Conservation (phyloP, 2,113 vertebrate species). For the Siphamia tubifer region DNA sequence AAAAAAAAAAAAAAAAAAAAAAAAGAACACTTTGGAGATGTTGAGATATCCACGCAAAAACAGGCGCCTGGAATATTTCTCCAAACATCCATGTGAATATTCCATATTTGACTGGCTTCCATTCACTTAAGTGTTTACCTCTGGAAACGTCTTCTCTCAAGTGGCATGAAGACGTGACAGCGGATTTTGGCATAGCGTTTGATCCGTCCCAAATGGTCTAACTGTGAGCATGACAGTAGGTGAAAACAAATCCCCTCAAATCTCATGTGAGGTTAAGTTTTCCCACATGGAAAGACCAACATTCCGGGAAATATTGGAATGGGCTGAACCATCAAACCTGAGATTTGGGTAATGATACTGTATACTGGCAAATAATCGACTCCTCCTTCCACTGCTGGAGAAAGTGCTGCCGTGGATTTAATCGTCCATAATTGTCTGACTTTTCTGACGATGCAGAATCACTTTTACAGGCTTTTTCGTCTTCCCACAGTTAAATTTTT, state of each 20-base stretch:
- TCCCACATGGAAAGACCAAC: conserved; percentile 47
- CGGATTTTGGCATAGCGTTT: conserved; percentile 2
- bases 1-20: too few species aligned
- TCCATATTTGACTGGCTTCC: conserved; percentile 28
- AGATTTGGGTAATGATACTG: conserved; percentile 17
- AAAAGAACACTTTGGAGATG: conserved; percentile 46
- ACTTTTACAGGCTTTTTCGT: conserved; percentile 19
- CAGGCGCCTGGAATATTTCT: conserved; percentile 17
- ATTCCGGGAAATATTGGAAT: conserved; percentile 38
- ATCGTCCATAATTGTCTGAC: conserved; percentile 12
- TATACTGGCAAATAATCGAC: not conserved
- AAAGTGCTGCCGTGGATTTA: conserved; percentile 2
- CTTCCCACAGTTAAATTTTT: conserved; percentile 28
- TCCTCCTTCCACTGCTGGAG: conserved; percentile 25
- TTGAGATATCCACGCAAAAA: conserved; percentile 37
- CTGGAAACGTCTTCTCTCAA: conserved; percentile 35
- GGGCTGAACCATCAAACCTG: conserved; percentile 23
- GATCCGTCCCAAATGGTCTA: conserved; percentile 33
- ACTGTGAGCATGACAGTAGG: conserved; percentile 51
- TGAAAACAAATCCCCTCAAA: conserved; percentile 49
- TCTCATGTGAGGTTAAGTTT: conserved; percentile 46
- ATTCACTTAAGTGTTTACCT: conserved; percentile 28
- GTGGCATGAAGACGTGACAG: conserved; percentile 52
- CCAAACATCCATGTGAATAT: conserved; percentile 46
- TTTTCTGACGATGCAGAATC: conserved; percentile 40